phyloP scores from a whole-genome alignment of 1,140 invertebrate genomes.

The Trypoxylus dichotomus region DNA sequence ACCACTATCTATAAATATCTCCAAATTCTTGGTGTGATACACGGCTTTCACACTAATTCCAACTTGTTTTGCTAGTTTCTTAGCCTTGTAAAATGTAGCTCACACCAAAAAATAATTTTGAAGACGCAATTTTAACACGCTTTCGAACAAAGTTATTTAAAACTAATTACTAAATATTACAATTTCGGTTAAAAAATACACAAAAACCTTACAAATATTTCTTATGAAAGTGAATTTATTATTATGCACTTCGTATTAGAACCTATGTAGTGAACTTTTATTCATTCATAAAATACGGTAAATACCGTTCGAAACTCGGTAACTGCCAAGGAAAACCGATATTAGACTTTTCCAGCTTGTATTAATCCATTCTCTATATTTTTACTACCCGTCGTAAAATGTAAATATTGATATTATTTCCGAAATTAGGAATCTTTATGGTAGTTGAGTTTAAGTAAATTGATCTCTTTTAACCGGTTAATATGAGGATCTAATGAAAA shows the following conservation, averaged over 20 bases:
- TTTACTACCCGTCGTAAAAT: neutral
- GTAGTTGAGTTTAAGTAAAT: neutral
- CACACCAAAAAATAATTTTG: too few relatives aligned
- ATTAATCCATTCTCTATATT: neutral
- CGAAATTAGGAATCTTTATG: neutral
- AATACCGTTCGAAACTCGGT: neutral
- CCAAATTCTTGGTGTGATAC: too few relatives aligned
- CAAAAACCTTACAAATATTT: too few relatives aligned
- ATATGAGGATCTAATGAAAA: neutral
- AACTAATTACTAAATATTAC: too few relatives aligned
- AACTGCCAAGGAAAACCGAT: neutral
- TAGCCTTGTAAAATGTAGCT: too few relatives aligned
- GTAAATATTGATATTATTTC: conserved; percentile 4
- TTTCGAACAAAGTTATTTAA: too few relatives aligned
- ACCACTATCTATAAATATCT: too few relatives aligned
- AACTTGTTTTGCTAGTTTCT: too few relatives aligned
- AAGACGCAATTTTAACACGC: too few relatives aligned
- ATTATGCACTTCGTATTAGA: neutral
- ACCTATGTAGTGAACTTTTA: neutral
- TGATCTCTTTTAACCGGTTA: neutral
- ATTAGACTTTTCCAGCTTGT: neutral
- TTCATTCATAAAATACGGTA: neutral
- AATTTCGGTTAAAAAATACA: too few relatives aligned
- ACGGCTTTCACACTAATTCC: too few relatives aligned
- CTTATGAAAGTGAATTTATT: neutral